Evolutionary conservation across 37 sponge, comb jelly and placozoan species (phyloP), one percentile per base, ranked within the genome.

Genomic region (Spongilla lacustris): DNA sequence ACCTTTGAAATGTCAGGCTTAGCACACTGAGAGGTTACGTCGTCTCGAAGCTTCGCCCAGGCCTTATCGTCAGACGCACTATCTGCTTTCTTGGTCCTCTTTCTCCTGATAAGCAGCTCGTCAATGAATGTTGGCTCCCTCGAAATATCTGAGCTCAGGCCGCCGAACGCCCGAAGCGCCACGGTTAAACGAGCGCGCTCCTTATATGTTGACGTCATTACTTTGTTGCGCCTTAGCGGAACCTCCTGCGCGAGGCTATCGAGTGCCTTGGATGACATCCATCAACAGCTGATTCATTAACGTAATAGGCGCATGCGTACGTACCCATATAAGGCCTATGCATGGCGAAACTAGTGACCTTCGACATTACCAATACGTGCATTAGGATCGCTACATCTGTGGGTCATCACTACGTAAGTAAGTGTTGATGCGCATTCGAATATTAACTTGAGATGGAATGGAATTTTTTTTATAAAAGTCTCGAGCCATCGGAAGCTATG

Each of bases 161-260:
- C 84, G 31, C 87, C 90, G 48, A 84, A 89, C 41, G 80, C 87
- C 35, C 93, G 73, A 22, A 93, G 84, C 8, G 90, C 75, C 13
- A 81, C 81, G 10, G 84, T 83, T 31, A 93, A 58, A 25, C 90
- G 72, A 13, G 87, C 87, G 36, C 32, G 82, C 28, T 86, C 80
- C 70, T 68, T 36, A 9, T 23, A 29, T 27, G 76, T n/a, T 35
- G 74, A 36, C 83, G 50, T 66, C 81, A 80, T 80, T 22, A 49
- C 33, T 48, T 28, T 70, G 33, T 68, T 77, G 33, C 71, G 31
- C 78, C 50, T 74, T 28, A 75, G 50, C 28, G 36, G 24, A 4
- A n/a, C 4, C 11, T 73, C 83, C 26, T 31, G 17, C 73, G 37
- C 70, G 66, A 33, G 30, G 69, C 23, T 37, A 25, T 35, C 77